Conservation (phyloP, 1,140 invertebrate species). For the Tenebrio molitor region DNA sequence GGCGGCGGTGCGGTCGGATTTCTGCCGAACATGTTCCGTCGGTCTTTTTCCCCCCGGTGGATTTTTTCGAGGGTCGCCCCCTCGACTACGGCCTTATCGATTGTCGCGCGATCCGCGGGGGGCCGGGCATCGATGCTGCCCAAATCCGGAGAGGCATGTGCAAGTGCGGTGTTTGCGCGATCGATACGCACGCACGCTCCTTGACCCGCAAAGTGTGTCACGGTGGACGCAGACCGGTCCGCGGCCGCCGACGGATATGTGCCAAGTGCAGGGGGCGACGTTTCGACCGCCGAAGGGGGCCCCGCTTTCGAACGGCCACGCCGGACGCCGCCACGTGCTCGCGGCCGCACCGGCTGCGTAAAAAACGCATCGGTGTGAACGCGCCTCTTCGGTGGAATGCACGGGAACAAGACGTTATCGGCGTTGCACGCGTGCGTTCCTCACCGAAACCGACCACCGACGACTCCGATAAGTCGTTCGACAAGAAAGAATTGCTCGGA, state of each 20-base stretch:
- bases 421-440: slow-evolving; percentile 1
- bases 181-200: slow-evolving; percentile 49
- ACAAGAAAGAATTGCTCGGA: neutral
- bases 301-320: too few species aligned
- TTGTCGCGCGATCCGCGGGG: slow-evolving; percentile 14
- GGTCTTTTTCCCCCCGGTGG: neutral
- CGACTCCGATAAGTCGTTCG: neutral
- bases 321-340: too few species aligned
- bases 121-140: slow-evolving; percentile 13
- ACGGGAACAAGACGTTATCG: slow-evolving; percentile 13
- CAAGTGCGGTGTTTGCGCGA: slow-evolving; percentile 5
- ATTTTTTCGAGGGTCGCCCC: neutral
- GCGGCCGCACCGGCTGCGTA: too few species aligned
- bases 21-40: slow-evolving; percentile 33
- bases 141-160: slow-evolving; percentile 13
- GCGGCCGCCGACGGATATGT: neutral
- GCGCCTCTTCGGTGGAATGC: neutral
- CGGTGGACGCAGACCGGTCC: slow-evolving; percentile 43
- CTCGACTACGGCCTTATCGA: slow-evolving; percentile 6
- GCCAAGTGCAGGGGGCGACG: slow-evolving; percentile 31
- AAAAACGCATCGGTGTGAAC: too few species aligned
- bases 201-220: slow-evolving; percentile 51
- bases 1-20: slow-evolving; percentile 45
- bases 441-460: neutral
- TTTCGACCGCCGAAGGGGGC: too few species aligned